Base-by-base conservation (phyloP, 2,113 vertebrate species). In the Hymenochirus boettgeri region DNA sequence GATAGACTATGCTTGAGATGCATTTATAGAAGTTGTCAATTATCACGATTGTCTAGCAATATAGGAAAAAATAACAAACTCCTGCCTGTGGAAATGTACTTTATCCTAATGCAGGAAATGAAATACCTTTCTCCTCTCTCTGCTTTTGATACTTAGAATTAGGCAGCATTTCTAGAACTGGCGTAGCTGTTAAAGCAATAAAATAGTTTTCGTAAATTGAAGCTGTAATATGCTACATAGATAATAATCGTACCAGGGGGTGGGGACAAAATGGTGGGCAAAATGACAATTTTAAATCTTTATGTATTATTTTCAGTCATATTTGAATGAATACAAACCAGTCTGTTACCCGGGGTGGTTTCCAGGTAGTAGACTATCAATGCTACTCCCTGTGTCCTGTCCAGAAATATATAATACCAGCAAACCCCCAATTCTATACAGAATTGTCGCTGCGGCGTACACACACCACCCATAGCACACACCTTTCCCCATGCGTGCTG, bases 41-140 rank as follows among this genome's bases (percentile, higher is more conserved):
- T 29, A 35, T 57, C 63, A 33, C 31, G 39, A 51, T 52, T 47
- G 21, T 22, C 55, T 54, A 31, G 35, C 64, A 67, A 39, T 26
- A 27, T 35, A 4, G 51, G 25, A 13, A 31, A 31, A 31, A 55
- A 29, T 15, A 39, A 59, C 58, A 31, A 27, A 31, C 57, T n/a
- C 27, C 64, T 39, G 50, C 29, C 55, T 67, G 55, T 52, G 64
- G 57, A 67, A 67, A 67, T 37, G n/a, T 22, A 67, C 59, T 59
- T 58, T 22, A 42, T 35, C 47, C 29, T 19, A n/a, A 50, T 42
- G 33, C 64, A 45, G 55, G 64, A 67, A 67, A 67, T 67, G 45
- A 67, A 67, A 67, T 67, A 59, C 64, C 56, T 55, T 67, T 59
- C 64, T 67, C 22, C 48, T 51, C 31, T 67, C 52, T 58, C 46